Evolutionary conservation across 2,888 invertebrate genomes (phyloP).

Genomic region (Tachina lurida): DNA sequence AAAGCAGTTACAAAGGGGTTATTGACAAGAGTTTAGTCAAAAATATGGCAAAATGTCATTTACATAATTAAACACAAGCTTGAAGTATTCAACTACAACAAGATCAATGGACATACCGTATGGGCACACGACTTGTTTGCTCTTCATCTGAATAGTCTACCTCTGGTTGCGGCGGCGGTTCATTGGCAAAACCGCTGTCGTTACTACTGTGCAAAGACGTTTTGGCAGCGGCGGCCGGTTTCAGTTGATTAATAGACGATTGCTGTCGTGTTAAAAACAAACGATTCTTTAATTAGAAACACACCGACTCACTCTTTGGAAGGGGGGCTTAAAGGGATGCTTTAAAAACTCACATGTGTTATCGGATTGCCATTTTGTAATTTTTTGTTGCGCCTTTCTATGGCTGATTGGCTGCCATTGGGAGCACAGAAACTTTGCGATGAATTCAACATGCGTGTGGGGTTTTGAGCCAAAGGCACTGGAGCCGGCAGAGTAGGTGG

Average conservation of each 20-base stretch:
- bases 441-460: conserved; percentile 84
- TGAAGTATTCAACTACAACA: neutral
- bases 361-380: conserved; percentile 78
- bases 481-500: conserved; percentile 89
- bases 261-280: conserved; percentile 63
- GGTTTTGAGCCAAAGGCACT: conserved; percentile 84
- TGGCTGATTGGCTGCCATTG: conserved; percentile 78
- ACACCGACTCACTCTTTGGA: neutral
- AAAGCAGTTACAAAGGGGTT: conserved; percentile 31
- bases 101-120: conserved; percentile 81
- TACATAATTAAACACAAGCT: neutral
- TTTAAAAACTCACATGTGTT: conserved; percentile 73
- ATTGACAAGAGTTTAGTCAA: conserved; percentile 49
- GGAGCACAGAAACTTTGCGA: conserved; percentile 85
- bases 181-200: conserved; percentile 96
- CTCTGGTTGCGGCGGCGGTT: conserved; percentile 93
- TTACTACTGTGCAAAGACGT: conserved; percentile 94
- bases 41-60: neutral
- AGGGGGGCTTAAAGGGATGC: conserved; percentile 35
- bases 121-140: conserved; percentile 85
- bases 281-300: conserved; percentile 56
- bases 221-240: conserved; percentile 85
- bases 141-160: conserved; percentile 96
- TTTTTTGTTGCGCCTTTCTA: conserved; percentile 79
- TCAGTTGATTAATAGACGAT: conserved; percentile 74